phyloP scores from a whole-genome alignment of 2,797 vertebrate species.

The Gallirallus australis region DNA sequence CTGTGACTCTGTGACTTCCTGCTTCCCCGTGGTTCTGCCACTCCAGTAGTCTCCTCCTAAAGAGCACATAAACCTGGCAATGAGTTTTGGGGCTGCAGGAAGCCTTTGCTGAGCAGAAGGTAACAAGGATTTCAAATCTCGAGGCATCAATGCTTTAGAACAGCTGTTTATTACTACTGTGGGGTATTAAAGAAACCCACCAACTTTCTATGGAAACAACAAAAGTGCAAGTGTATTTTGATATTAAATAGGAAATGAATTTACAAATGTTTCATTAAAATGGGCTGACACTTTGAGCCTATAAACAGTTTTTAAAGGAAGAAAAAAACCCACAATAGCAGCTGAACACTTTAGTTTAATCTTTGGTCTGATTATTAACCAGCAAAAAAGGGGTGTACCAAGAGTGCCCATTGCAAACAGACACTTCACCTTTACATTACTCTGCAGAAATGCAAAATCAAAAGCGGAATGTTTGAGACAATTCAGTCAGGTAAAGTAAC shows the following conservation, averaged over 20 bases:
- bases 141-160: constrained; percentile 29
- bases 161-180: constrained; percentile 75
- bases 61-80: neutral
- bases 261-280: neutral
- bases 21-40: neutral
- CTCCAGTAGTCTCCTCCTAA: neutral
- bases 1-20: neutral
- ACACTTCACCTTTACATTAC: constrained; percentile 19
- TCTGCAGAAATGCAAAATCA: constrained; percentile 33
- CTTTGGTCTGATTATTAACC: constrained; percentile 73
- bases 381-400: constrained; percentile 49
- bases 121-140: neutral
- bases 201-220: constrained; percentile 48
- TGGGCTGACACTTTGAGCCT: constrained; percentile 37
- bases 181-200: constrained; percentile 59
- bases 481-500: constrained; percentile 18
- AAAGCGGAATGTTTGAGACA: constrained; percentile 66
- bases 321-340: constrained; percentile 56
- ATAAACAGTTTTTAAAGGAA: neutral
- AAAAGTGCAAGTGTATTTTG: constrained; percentile 77
- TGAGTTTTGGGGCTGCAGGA: neutral
- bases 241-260: constrained; percentile 66
- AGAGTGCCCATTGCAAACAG: neutral
- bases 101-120: neutral
- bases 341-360: constrained; percentile 54